Evolutionary conservation across 1,140 invertebrate genomes (phyloP).

Genomic region (Portunus trituberculatus): DNA sequence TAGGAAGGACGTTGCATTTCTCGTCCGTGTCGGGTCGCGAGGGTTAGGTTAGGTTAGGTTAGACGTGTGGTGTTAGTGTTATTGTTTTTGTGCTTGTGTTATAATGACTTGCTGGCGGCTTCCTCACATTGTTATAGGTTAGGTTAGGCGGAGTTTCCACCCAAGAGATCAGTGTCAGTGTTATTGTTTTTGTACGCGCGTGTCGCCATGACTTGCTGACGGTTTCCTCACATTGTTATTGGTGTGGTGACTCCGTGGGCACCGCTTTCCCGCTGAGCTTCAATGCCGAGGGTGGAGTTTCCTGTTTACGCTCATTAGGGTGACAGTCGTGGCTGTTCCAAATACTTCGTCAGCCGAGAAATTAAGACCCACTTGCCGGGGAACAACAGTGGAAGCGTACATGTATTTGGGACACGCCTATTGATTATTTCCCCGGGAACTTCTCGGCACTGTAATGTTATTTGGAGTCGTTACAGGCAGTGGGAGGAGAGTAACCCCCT

Average conservation of each 20-base stretch:
- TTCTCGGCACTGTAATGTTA: too few relatives aligned
- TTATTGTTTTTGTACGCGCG: not conserved
- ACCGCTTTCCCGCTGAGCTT: not conserved
- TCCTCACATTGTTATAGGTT: not conserved
- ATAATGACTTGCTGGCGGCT: not conserved
- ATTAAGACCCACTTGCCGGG: not conserved
- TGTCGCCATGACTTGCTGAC: not conserved
- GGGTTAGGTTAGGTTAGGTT: not conserved
- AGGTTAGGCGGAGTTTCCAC: not conserved
- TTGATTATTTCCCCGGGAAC: too few relatives aligned
- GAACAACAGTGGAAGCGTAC: not conserved
- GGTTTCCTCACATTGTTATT: not conserved
- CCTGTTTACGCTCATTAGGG: not conserved
- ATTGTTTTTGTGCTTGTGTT: not conserved
- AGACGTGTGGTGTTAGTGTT: not conserved
- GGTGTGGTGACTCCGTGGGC: not conserved
- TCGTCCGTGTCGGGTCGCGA: not conserved
- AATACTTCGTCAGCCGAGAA: not conserved
- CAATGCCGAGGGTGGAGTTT: not conserved
- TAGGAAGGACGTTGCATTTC: conserved; percentile 10
- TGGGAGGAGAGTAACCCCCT: too few relatives aligned
- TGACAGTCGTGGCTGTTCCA: not conserved
- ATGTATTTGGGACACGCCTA: not conserved
- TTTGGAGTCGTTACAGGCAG: too few relatives aligned
- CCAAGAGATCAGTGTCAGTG: not conserved